Conservation (phyloP, 2,113 vertebrate species). For the Amblyornis subalaris region DNA sequence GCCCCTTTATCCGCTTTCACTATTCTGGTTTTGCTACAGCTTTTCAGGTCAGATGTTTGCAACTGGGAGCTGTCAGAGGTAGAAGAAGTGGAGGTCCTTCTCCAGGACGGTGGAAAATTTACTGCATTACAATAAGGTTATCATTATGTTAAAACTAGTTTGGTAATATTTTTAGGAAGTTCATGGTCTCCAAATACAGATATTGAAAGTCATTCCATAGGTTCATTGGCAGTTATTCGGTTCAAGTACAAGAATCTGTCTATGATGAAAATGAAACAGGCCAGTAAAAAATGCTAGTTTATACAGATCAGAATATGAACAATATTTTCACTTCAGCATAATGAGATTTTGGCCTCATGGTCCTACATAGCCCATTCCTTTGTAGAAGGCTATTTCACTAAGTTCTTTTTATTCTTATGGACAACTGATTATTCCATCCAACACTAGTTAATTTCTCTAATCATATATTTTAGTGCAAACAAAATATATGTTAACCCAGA, state of each 20-base stretch:
- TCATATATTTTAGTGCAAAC: neutral
- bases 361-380: neutral
- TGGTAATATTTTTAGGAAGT: neutral
- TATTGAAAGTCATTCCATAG: neutral
- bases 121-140: neutral
- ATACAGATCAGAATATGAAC: neutral
- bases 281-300: neutral
- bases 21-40: neutral
- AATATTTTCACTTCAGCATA: neutral
- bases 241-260: neutral
- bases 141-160: neutral
- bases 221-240: neutral
- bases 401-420: neutral
- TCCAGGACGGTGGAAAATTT: neutral
- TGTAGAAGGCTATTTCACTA: neutral
- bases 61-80: neutral
- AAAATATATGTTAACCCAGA: neutral
- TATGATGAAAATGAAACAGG: neutral
- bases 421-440: neutral
- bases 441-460: neutral
- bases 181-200: neutral
- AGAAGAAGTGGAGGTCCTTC: neutral
- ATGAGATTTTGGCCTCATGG: fast-evolving
- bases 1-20: neutral
- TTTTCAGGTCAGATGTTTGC: neutral